Conservation (phyloP, 2,888 invertebrate genomes). For the Zaprionus bogoriensis region DNA sequence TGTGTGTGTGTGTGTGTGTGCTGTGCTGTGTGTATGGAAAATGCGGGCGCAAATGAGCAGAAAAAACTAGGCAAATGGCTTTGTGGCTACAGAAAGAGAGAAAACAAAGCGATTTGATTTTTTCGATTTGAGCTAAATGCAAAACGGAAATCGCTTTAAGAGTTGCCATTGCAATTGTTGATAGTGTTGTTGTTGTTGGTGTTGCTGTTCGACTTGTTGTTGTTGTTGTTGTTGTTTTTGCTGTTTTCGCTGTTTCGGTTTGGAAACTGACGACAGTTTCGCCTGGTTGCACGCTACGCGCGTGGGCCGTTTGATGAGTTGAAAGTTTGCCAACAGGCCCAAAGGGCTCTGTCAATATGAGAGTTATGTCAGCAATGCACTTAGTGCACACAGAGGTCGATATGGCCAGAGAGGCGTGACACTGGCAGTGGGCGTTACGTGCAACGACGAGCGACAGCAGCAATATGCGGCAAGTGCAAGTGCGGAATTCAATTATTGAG, state of each 20-base stretch:
- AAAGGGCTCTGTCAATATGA: slow-evolving; percentile 39
- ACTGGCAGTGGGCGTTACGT: background rate
- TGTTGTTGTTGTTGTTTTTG: background rate
- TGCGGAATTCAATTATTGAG: slow-evolving; percentile 52
- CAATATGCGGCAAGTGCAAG: slow-evolving; percentile 32
- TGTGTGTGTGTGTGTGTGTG: background rate
- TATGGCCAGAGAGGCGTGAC: background rate
- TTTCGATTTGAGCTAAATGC: slow-evolving; percentile 31
- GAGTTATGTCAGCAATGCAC: slow-evolving; percentile 60
- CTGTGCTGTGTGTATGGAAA: slow-evolving; percentile 23
- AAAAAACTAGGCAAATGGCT: slow-evolving; percentile 27
- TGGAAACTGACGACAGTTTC: slow-evolving; percentile 28
- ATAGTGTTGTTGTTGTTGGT: slow-evolving; percentile 7
- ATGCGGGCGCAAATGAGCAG: slow-evolving; percentile 16
- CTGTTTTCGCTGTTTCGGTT: too few relatives aligned
- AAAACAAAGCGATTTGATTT: slow-evolving; percentile 13
- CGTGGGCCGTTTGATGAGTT: slow-evolving; percentile 44
- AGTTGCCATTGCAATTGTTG: slow-evolving; percentile 6
- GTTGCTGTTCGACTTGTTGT: slow-evolving; percentile 10
- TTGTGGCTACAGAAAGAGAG: slow-evolving; percentile 19
- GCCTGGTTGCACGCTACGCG: slow-evolving; percentile 13
- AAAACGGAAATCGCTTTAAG: slow-evolving; percentile 36
- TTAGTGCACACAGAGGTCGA: slow-evolving; percentile 13
- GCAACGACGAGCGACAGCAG: slow-evolving; percentile 10
- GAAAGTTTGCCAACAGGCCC: slow-evolving; percentile 58